Conservation (phyloP, 2,797 vertebrate genomes). For the Helostoma temminkii region DNA sequence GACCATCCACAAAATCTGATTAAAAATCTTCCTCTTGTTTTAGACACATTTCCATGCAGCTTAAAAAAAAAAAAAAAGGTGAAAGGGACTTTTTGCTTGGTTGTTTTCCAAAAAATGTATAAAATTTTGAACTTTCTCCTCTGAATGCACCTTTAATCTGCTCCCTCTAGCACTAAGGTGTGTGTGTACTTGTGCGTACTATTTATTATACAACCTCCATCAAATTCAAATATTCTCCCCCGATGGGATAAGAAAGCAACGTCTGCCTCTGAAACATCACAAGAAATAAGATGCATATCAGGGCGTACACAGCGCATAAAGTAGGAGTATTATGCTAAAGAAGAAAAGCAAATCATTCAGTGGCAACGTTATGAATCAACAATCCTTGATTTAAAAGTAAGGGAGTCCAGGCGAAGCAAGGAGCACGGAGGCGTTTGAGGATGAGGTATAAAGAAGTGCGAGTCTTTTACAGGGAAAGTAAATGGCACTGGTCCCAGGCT, state of each 20-base stretch:
- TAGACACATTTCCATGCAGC: slow-evolving; percentile 22
- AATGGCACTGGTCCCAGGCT: slow-evolving; percentile 53
- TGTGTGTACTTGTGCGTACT: slow-evolving; percentile 69
- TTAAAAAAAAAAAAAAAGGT: not conserved
- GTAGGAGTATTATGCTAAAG: slow-evolving; percentile 6
- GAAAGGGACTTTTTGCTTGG: slow-evolving; percentile 29
- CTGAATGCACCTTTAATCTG: slow-evolving; percentile 25
- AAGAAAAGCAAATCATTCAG: slow-evolving; percentile 15
- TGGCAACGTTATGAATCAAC: slow-evolving; percentile 1
- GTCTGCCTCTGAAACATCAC: slow-evolving; percentile 30
- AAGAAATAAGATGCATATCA: slow-evolving; percentile 31
- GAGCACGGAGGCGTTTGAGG: slow-evolving; percentile 17
- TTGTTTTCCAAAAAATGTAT: slow-evolving; percentile 3
- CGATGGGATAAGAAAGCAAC: slow-evolving; percentile 9
- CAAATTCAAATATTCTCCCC: slow-evolving; percentile 31
- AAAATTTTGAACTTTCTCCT: slow-evolving; percentile 24
- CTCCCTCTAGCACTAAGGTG: slow-evolving; percentile 3
- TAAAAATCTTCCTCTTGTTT: slow-evolving; percentile 42
- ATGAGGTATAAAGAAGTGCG: slow-evolving; percentile 34
- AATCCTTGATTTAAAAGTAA: slow-evolving; percentile 29
- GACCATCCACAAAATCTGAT: slow-evolving; percentile 45
- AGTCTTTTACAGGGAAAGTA: slow-evolving; percentile 24
- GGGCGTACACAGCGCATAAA: slow-evolving; percentile 42
- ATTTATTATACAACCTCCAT: slow-evolving; percentile 51
- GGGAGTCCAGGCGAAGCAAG: slow-evolving; percentile 21